phyloP scores from a whole-genome alignment of 2,113 vertebrate species.

The Acanthochromis polyacanthus region DNA sequence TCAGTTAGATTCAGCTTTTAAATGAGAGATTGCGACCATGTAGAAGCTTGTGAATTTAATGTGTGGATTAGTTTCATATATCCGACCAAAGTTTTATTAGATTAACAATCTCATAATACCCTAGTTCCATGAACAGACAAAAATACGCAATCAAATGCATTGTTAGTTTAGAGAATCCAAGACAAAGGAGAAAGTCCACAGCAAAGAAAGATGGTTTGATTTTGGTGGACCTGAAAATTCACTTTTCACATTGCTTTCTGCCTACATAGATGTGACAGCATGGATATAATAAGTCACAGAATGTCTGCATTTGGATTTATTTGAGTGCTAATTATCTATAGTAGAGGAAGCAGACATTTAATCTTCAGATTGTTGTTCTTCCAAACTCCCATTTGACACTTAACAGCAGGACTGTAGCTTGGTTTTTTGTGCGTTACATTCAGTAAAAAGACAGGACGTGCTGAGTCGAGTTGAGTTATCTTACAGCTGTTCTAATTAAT shows the following conservation, averaged over 20 bases:
- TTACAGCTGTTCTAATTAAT: too few relatives aligned
- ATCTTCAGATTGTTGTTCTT: not conserved
- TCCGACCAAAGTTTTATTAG: constrained; percentile 28
- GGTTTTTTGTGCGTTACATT: not conserved
- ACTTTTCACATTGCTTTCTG: not conserved
- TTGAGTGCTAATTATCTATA: not conserved
- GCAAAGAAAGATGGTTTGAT: not conserved
- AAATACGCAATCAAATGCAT: constrained; percentile 1
- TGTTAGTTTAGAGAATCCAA: not conserved
- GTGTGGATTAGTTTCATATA: constrained; percentile 32
- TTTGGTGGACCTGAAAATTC: not conserved
- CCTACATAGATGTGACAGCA: not conserved
- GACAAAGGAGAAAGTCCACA: not conserved
- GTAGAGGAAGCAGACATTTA: not conserved
- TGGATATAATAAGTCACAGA: not conserved
- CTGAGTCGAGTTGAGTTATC: not conserved
- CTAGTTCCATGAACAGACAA: constrained; percentile 6
- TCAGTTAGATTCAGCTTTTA: constrained; percentile 49
- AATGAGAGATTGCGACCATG: constrained; percentile 34
- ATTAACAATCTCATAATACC: constrained; percentile 26
- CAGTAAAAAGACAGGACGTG: not conserved
- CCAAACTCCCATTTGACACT: not conserved
- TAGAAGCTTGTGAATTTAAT: constrained; percentile 22
- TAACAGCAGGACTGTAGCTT: not conserved
- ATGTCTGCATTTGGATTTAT: not conserved